A percentile compares a stretch with the other conserved stretches of the same genome.
Evolutionary conservation across 2,797 vertebrate species (phyloP).

Genomic region (Choloepus didactylus): DNA sequence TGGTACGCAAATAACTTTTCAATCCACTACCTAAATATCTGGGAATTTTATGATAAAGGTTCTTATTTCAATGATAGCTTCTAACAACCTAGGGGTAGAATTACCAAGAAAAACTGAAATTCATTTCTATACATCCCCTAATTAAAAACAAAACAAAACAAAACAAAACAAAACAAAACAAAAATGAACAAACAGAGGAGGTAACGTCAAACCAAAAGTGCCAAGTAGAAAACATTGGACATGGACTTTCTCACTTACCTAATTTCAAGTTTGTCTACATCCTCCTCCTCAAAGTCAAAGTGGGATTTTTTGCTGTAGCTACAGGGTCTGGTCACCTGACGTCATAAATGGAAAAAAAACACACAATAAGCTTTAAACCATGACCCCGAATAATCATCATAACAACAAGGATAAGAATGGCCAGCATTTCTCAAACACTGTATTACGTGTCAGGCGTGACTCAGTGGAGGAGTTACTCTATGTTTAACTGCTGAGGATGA

Average conservation of each 20-base stretch:
- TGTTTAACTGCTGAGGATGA: neutral
- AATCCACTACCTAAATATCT: no score
- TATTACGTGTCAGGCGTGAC: neutral
- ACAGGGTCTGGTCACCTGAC: conserved; percentile 95
- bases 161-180: neutral
- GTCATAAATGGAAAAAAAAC: conserved; percentile 17
- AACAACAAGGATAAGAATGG: neutral
- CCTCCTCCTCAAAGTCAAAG: conserved; percentile 98
- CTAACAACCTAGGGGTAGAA: neutral
- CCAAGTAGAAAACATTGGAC: rapidly evolving
- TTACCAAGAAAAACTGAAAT: neutral
- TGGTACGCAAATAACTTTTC: neutral
- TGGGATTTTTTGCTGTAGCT: conserved; percentile 97
- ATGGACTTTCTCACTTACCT: conserved; percentile 88
- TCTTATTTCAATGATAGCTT: neutral
- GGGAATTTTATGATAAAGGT: neutral
- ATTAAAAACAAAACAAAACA: neutral
- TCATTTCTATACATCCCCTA: neutral
- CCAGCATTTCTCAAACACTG: neutral
- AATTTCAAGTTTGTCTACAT: conserved; percentile 97
- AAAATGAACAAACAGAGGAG: neutral
- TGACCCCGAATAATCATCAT: neutral
- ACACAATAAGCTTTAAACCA: neutral
- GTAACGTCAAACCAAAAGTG: neutral
- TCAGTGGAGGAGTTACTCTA: neutral